Conservation (phyloP, 2,113 vertebrate species). For the Sturnira hondurensis region DNA sequence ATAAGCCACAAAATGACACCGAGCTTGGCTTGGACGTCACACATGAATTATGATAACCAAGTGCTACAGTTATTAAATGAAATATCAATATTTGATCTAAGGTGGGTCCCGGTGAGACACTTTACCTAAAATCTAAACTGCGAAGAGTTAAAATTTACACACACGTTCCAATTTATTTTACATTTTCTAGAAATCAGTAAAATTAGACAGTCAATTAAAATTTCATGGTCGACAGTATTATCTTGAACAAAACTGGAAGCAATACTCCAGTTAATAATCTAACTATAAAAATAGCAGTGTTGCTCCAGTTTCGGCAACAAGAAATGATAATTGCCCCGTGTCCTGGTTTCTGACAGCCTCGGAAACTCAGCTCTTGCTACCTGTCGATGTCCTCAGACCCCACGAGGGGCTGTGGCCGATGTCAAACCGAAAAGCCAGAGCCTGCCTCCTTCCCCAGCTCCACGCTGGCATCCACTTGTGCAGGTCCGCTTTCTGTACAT, state of each 20-base stretch:
- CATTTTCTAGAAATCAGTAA: conserved; percentile 64
- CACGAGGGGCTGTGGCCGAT: not conserved
- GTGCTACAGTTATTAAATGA: conserved; percentile 75
- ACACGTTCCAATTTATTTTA: conserved; percentile 64
- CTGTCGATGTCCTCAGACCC: not conserved
- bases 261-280: conserved; percentile 68
- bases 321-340: conserved; percentile 55
- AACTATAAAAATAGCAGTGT: conserved; percentile 66
- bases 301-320: conserved; percentile 66
- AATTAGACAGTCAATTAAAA: conserved; percentile 76
- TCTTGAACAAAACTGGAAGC: conserved; percentile 74
- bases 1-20: conserved; percentile 70
- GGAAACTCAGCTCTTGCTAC: not conserved
- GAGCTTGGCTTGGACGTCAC: conserved; percentile 63
- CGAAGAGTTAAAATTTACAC: conserved; percentile 71
- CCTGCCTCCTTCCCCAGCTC: not conserved
- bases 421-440: not conserved
- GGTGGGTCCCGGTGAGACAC: conserved; percentile 68
- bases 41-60: conserved; percentile 61
- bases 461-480: not conserved
- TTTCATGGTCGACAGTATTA: conserved; percentile 62
- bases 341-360: conserved; percentile 52
- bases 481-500: not conserved
- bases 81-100: conserved; percentile 74
- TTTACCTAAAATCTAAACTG: conserved; percentile 74